Evolutionary conservation across 2,888 invertebrate species (phyloP).

Genomic region (Pocota personata): DNA sequence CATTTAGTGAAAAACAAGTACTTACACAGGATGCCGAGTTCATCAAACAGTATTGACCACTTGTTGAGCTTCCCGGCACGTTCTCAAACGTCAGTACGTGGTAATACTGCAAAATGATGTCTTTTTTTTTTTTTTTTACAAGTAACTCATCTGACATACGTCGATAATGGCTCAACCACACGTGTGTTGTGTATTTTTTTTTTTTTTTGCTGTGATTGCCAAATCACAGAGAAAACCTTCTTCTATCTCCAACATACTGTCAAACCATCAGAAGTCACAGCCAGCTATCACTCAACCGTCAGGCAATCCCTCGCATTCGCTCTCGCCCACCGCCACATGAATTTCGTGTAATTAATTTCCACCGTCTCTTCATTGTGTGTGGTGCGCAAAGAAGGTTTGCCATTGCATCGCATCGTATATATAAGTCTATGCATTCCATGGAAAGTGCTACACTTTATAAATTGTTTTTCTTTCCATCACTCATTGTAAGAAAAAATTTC

Average conservation of each 20-base stretch:
- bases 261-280: constrained; percentile 51
- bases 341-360: constrained; percentile 61
- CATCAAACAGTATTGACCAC: constrained; percentile 49
- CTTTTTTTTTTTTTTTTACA: constrained; percentile 5
- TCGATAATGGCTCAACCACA: constrained; percentile 19
- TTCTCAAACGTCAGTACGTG: constrained; percentile 52
- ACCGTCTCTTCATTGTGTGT: constrained; percentile 30
- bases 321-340: constrained; percentile 66
- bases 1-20: not conserved
- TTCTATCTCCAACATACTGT: constrained; percentile 26
- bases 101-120: constrained; percentile 23
- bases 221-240: constrained; percentile 56
- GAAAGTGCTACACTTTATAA: constrained; percentile 63
- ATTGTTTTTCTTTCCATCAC: constrained; percentile 29
- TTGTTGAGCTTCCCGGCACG: constrained; percentile 54
- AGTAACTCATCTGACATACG: constrained; percentile 34
- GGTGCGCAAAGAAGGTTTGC: constrained; percentile 16
- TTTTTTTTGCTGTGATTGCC: constrained; percentile 55
- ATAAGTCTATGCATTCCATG: constrained; percentile 29
- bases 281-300: constrained; percentile 54
- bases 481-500: constrained; percentile 39
- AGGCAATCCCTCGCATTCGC: constrained; percentile 36
- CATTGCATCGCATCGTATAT: not conserved
- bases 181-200: not conserved
- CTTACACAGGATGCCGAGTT: constrained; percentile 65